These are phyloP conservation scores for Microtus ochrogaster DNA, from an alignment of 2,113 vertebrate species.

Conservation along the genomic window DNA sequence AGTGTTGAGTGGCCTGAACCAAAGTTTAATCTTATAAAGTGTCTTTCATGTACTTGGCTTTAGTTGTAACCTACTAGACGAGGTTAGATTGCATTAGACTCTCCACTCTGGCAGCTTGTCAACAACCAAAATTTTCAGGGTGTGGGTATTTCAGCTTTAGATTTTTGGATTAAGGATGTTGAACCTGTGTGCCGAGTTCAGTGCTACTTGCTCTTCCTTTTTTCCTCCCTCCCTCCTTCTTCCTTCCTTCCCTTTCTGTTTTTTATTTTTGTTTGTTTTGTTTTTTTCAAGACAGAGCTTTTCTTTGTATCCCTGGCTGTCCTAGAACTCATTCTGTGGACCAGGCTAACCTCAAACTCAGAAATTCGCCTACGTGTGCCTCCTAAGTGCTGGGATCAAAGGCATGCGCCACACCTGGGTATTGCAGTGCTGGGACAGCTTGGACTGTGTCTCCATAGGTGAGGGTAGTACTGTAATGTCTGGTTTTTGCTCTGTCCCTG, in stretches of 20 bases:
- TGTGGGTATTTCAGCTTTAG: conserved; percentile 1
- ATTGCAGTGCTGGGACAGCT: neutral
- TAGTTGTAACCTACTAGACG: neutral
- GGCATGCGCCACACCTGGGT: neutral
- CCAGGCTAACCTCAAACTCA: neutral
- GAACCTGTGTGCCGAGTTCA: neutral
- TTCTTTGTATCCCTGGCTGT: neutral
- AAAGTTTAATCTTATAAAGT: neutral
- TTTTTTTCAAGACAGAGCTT: neutral
- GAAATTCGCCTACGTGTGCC: neutral
- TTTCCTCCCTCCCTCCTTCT: fast-evolving
- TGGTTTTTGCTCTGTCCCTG: conserved; percentile 29
- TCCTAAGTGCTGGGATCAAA: neutral
- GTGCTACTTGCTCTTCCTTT: neutral
- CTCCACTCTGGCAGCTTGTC: neutral
- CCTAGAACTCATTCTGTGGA: neutral
- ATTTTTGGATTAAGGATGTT: conserved; percentile 33
- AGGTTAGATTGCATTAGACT: neutral
- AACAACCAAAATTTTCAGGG: neutral
- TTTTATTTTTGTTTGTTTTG: too few relatives aligned
- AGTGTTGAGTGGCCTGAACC: neutral
- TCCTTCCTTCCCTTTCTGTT: too few relatives aligned
- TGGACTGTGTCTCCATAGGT: neutral
- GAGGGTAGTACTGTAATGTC: neutral
- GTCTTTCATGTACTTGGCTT: neutral